Base-by-base conservation (phyloP, 1,140 invertebrate species). In the Drosophila elegans region DNA sequence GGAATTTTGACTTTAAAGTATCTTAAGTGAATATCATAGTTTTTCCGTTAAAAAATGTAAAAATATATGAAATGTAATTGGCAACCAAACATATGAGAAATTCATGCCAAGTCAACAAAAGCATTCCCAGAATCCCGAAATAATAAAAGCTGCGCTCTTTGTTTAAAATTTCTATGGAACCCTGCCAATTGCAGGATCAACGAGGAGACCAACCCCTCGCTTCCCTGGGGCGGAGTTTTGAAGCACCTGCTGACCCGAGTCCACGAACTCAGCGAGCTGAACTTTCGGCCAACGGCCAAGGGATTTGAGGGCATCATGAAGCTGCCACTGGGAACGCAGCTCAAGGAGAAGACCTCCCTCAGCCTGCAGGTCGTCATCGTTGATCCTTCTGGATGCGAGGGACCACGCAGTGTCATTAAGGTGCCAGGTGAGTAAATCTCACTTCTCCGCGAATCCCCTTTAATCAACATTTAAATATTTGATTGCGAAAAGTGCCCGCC, bases 201-300 rank as follows among this genome's bases (percentile, higher is more conserved):
- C 16, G 84, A 91, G 61, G 84, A 91, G 51, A 79, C 68, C 0
- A 91, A 91, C 64, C 90, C 90, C 1, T 91, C 81, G 11, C 67
- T 91, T 5, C 78, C 86, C 2, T 91, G 90, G 90, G 90, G 90
- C 0, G 90, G 90, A 2, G 77, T 80, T 3, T 39, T 86, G 0
- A 80, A 82, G 52, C 77, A 81, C 44, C 53, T 91, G 0, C 38
- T 76, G n/a, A 90, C 81, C 38, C 63, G 69, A 9, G 46, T 62
- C 0, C 81, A 81, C 42, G 82, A 76, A 42, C 45, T 86, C 6
- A 79, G 62, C n/a, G 83, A 86, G 12, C 49, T 83, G 21, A 45
- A 68, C 45, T 88, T 86, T 5, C 67, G 61, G 38, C 46, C 75
- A 16, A 88, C 79, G 5, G 48, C 25, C 0, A 83, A 74, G 32